A percentile compares a stretch with the other conserved stretches of the same genome.
Evolutionary conservation across 2,888 invertebrate genomes (phyloP).

Genomic region (Netelia virgata): DNA sequence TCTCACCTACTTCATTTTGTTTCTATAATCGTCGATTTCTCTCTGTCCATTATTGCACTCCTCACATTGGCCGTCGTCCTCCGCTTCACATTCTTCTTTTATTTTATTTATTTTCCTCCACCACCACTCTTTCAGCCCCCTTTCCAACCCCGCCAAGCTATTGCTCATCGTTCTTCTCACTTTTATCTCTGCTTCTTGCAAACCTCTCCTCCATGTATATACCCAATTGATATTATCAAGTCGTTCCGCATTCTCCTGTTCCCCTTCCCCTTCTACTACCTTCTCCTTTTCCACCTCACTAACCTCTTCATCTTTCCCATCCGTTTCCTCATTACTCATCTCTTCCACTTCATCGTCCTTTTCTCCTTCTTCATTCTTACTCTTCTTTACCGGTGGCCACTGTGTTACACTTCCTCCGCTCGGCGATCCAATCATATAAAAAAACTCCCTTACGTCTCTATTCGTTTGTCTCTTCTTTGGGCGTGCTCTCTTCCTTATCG

Average conservation of each 20-base stretch:
- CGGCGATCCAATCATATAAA: not conserved
- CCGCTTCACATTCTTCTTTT: not conserved
- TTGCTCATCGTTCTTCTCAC: slow-evolving; percentile 3
- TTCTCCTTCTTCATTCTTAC: not conserved
- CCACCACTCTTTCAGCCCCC: not conserved
- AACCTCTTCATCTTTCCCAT: too few species aligned
- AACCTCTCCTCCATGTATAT: too few species aligned
- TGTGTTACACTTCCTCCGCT: not conserved
- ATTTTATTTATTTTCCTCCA: too few species aligned
- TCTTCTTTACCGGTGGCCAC: not conserved
- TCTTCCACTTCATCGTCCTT: too few species aligned
- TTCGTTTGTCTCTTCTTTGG: not conserved
- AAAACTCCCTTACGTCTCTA: not conserved
- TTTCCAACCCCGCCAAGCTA: not conserved
- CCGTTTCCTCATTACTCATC: too few species aligned
- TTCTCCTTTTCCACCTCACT: too few species aligned
- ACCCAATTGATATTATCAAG: too few species aligned
- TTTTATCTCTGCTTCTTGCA: too few species aligned
- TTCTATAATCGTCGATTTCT: not conserved
- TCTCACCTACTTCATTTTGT: not conserved
- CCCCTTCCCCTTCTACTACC: too few species aligned
- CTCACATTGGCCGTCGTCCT: not conserved
- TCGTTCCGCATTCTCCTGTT: too few species aligned
- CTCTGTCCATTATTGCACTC: not conserved
- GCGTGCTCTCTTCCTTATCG: not conserved